A percentile compares a stretch with the other conserved stretches of the same genome.
Evolutionary conservation across 2,113 vertebrate genomes (phyloP).

Genomic region (Atlantisia rogersi): DNA sequence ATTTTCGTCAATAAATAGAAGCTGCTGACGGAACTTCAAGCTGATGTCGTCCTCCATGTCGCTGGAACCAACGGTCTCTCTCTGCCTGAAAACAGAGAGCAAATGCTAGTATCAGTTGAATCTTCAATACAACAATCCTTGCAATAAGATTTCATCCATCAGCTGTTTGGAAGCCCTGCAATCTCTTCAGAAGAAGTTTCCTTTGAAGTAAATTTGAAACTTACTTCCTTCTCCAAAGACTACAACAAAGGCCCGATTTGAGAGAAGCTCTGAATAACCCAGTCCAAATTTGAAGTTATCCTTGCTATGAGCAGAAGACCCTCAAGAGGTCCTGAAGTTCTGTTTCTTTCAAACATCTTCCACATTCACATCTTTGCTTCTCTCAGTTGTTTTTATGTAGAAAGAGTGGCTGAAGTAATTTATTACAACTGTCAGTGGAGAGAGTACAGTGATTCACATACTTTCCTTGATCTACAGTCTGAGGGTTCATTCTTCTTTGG

Average conservation of each 20-base stretch:
- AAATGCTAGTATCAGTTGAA: neutral
- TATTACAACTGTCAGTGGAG: neutral
- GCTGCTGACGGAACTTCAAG: constrained; percentile 11
- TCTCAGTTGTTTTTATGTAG: neutral
- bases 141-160: neutral
- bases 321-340: neutral
- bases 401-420: neutral
- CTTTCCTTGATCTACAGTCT: neutral
- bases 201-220: constrained; percentile 10
- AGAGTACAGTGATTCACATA: neutral
- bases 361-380: neutral
- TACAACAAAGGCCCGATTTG: neutral
- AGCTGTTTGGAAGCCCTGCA: neutral
- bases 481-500: neutral
- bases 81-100: neutral
- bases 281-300: neutral
- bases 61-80: neutral
- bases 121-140: neutral
- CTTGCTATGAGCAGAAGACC: neutral
- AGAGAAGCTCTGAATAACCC: neutral
- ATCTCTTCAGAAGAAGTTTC: neutral
- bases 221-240: neutral
- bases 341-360: neutral
- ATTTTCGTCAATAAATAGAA: constrained; percentile 49
- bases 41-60: neutral